A percentile compares a stretch with the other conserved stretches of the same genome.
Evolutionary conservation across 2,888 invertebrate species (phyloP).

Genomic region (Pomacea canaliculata): DNA sequence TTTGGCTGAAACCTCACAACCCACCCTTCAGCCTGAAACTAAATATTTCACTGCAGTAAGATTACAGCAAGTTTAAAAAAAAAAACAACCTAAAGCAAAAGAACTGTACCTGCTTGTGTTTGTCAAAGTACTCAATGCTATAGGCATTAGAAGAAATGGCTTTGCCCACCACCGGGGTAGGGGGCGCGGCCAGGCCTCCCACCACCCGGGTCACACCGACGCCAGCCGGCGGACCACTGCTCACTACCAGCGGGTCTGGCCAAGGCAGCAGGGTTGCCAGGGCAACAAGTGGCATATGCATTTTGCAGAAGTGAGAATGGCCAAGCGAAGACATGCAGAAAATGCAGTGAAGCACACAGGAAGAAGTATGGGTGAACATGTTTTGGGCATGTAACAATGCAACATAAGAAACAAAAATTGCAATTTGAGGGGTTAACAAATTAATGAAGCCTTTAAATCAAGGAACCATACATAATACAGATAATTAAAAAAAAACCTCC

Average conservation of each 20-base stretch:
- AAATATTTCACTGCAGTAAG: too few relatives aligned
- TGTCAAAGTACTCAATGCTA: constrained; percentile 95
- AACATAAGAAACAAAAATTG: constrained; percentile 10
- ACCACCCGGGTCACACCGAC: constrained; percentile 47
- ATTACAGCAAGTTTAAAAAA: too few relatives aligned
- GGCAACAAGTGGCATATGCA: constrained; percentile 36
- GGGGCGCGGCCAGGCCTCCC: constrained; percentile 43
- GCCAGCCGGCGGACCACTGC: constrained; percentile 19
- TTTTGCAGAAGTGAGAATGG: constrained; percentile 29
- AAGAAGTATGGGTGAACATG: constrained; percentile 5
- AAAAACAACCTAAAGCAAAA: background rate
- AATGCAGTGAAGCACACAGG: constrained; percentile 34
- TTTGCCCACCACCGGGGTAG: constrained; percentile 15
- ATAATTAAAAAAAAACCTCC: too few relatives aligned
- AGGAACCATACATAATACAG: too few relatives aligned
- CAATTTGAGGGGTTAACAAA: constrained; percentile 3
- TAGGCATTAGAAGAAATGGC: constrained; percentile 95
- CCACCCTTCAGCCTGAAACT: too few relatives aligned
- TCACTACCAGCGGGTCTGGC: constrained; percentile 54
- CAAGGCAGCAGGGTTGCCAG: constrained; percentile 37
- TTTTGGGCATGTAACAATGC: constrained; percentile 27
- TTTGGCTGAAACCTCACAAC: too few relatives aligned
- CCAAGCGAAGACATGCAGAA: constrained; percentile 42
- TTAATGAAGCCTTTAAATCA: constrained; percentile 4
- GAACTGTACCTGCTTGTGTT: constrained; percentile 89